Base-by-base conservation (phyloP, 2,888 invertebrate species). In the Melinaea menophilus region DNA sequence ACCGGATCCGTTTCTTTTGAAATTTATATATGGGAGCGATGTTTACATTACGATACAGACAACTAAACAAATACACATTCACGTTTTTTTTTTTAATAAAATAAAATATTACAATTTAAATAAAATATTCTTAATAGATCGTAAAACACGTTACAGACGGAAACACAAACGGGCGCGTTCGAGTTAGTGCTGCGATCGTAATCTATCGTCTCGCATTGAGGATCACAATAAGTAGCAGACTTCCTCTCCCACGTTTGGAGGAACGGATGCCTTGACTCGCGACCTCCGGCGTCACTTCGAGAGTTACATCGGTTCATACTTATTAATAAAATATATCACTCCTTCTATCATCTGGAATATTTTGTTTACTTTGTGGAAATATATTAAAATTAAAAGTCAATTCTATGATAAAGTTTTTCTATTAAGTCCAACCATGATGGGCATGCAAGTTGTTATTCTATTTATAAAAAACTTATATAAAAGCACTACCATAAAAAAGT, bases 211-310 rank as follows among this genome's bases (percentile, higher is more conserved):
- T 88, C 89, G 89, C 86, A 85, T 86, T 88, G 85, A 85, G 79
- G 88, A 89, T 85, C 88, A 89, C 89, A 86, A 86, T 89, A 87
- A 88, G 88, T 88, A 86, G 80, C 78, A 69, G 67, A 69, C 88
- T 85, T 90, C 89, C 90, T 90, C 89, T 90, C 90, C 84, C 89
- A 89, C 90, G 89, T 84, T 85, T 81, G 79, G 82, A 77, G 75
- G 76, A 79, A 80, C 88, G 88, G 88, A 87, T 86, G 87, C 82
- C 78, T 73, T 81, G 79, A 82, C 83, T 84, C 72, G 77, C 86
- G 86, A 84, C 85, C 88, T 85, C 86, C 84, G 84, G 78, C 78
- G 72, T 71, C 69, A 63, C 70, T 75, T 72, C 78, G 41, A 59
- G 57, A 59, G 48, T n/a, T 48, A 48, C n/a, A 48, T 51, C 51